Evolutionary conservation across 2,113 vertebrate species (phyloP).

Genomic region (Cyrtonyx montezumae): DNA sequence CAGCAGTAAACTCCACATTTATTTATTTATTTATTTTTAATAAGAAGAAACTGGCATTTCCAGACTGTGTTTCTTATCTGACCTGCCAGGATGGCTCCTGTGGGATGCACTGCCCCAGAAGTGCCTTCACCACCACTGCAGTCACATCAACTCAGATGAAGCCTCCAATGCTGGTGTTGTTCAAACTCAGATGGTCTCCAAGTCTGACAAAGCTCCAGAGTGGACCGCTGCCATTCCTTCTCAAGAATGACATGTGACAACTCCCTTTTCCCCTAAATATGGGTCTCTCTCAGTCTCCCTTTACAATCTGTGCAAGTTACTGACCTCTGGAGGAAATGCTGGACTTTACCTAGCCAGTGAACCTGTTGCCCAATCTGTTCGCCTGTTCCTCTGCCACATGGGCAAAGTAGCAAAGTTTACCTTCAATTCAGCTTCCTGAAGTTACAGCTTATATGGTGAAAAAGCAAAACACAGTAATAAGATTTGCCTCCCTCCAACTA

Average conservation of each 20-base stretch:
- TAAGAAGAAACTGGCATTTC: not conserved
- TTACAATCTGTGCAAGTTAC: not conserved
- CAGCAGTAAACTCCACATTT: not conserved
- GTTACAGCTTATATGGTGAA: not conserved
- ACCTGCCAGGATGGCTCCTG: not conserved
- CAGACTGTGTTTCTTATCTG: not conserved
- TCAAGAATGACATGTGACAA: not conserved
- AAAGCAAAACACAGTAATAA: not conserved
- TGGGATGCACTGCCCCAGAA: not conserved
- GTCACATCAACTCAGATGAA: not conserved
- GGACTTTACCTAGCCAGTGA: not conserved
- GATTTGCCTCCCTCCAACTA: constrained; percentile 17
- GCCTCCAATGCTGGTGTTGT: not conserved
- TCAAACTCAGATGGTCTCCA: not conserved
- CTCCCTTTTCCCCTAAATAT: not conserved
- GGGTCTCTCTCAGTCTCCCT: not conserved
- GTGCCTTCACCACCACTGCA: not conserved
- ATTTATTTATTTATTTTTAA: not conserved
- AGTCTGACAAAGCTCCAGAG: not conserved
- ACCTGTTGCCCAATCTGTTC: not conserved
- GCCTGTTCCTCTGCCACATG: not conserved
- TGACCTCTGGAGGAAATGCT: not conserved
- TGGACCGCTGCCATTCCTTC: not conserved
- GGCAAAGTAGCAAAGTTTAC: not conserved
- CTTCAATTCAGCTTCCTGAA: not conserved